phyloP scores from a whole-genome alignment of 2,888 invertebrate species.

The Cistogaster globosa region DNA sequence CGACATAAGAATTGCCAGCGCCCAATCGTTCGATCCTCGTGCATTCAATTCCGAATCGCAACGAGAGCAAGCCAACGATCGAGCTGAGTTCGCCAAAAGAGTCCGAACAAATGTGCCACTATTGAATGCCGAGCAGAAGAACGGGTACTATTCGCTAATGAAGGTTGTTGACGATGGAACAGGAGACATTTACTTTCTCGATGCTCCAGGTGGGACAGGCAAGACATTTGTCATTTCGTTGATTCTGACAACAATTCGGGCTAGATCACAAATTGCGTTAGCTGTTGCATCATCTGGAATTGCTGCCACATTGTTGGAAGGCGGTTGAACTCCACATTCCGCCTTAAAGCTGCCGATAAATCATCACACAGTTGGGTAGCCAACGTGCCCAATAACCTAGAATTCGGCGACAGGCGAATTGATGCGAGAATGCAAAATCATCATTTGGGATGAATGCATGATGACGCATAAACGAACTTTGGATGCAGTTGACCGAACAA shows the following conservation, averaged over 20 bases:
- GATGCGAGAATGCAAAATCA: constrained; percentile 50
- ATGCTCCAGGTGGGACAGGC: constrained; percentile 37
- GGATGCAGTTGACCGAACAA: constrained; percentile 40
- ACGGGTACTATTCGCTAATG: constrained; percentile 53
- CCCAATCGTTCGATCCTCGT: constrained; percentile 56
- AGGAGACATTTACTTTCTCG: constrained; percentile 47
- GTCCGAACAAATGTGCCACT: constrained; percentile 38
- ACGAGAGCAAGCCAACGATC: constrained; percentile 32
- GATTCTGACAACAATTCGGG: not conserved
- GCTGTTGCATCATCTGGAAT: constrained; percentile 72
- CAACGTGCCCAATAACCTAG: constrained; percentile 7
- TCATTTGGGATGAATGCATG: constrained; percentile 22
- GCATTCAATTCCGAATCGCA: constrained; percentile 35
- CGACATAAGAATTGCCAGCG: constrained; percentile 63
- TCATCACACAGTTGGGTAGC: constrained; percentile 19
- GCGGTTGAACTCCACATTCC: constrained; percentile 64
- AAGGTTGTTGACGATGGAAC: constrained; percentile 38
- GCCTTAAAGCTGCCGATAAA: constrained; percentile 49
- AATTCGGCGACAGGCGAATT: constrained; percentile 49
- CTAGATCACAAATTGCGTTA: constrained; percentile 52
- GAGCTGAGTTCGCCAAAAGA: constrained; percentile 37
- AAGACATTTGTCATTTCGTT: constrained; percentile 9
- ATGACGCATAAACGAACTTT: constrained; percentile 43
- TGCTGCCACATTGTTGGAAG: constrained; percentile 67
- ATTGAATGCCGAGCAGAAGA: constrained; percentile 51